Evolutionary conservation across 2,888 invertebrate species (phyloP).

Genomic region (Oeneis ivallda): DNA sequence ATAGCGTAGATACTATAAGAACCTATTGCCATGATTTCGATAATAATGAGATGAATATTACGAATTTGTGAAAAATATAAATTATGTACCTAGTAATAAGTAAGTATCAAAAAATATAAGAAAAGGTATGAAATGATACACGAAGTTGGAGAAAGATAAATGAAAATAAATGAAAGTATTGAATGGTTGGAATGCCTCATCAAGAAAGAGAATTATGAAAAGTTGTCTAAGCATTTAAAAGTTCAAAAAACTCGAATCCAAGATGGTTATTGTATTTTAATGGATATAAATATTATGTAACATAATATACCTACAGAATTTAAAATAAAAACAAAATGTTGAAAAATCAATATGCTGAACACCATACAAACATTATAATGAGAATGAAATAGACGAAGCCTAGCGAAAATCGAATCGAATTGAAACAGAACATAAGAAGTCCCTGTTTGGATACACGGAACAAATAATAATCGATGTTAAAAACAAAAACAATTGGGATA

Average conservation of each 20-base stretch:
- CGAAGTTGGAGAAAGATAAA: not conserved
- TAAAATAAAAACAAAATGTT: not conserved
- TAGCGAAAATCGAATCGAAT: not conserved
- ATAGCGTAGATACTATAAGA: constrained; percentile 38
- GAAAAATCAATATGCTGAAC: not conserved
- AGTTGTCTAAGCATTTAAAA: not conserved
- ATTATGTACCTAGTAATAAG: too few species aligned
- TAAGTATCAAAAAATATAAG: constrained; percentile 1
- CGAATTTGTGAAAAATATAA: constrained; percentile 33
- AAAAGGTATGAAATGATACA: not conserved
- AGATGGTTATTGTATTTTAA: not conserved
- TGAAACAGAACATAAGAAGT: not conserved
- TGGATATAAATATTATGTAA: not conserved
- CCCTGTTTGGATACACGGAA: not conserved
- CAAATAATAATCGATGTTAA: not conserved
- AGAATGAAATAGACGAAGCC: not conserved
- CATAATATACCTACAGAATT: not conserved
- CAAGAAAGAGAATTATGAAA: not conserved
- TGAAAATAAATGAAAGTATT: not conserved
- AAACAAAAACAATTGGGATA: not conserved
- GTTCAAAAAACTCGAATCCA: not conserved
- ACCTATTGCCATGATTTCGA: constrained; percentile 34
- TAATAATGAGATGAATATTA: constrained; percentile 35
- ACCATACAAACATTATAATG: not conserved
- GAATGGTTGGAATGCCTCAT: not conserved